A percentile compares a stretch with the other conserved stretches of the same genome.
These are phyloP conservation scores for Trichogramma pretiosum DNA, from an alignment of 1,140 invertebrate species.

Conservation along the genomic window DNA sequence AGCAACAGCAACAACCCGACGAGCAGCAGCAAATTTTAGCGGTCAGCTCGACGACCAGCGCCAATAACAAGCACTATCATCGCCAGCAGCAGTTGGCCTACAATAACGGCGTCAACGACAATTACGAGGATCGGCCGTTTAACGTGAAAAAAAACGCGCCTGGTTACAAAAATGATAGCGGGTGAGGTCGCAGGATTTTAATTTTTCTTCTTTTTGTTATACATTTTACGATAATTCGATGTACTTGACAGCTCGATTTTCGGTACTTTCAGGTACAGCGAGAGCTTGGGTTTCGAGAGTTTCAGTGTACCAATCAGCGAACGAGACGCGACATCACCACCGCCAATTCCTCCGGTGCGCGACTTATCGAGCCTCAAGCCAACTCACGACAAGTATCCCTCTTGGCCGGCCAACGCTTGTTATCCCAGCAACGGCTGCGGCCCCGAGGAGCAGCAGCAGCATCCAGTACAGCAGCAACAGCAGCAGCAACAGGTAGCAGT, in stretches of 20 bases:
- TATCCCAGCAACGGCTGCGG: conserved; percentile 20
- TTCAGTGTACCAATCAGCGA: conserved; percentile 42
- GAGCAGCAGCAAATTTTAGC: conserved; percentile 38
- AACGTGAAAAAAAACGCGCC: conserved; percentile 43
- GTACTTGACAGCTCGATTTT: no score
- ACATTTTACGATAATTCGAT: no score
- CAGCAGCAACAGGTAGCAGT: background rate
- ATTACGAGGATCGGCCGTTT: conserved; percentile 25
- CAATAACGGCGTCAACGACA: conserved; percentile 29
- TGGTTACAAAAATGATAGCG: conserved; percentile 44
- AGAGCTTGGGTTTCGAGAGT: conserved; percentile 42
- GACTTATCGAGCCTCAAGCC: conserved; percentile 64
- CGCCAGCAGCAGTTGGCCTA: conserved; percentile 17
- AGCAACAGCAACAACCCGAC: conserved; percentile 36
- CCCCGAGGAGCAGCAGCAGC: conserved; percentile 35
- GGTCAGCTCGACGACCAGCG: conserved; percentile 33
- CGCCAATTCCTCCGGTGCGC: conserved; percentile 55
- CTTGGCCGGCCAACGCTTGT: conserved; percentile 55
- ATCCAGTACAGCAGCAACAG: background rate
- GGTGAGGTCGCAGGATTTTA: conserved; percentile 27
- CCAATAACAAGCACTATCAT: conserved; percentile 31
- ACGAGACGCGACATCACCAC: conserved; percentile 43
- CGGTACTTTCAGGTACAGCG: conserved; percentile 44
- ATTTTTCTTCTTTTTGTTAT: no score
- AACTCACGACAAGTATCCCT: conserved; percentile 73